Evolutionary conservation across 1,140 invertebrate genomes (phyloP).

Genomic region (Pseudomyrmex gracilis): DNA sequence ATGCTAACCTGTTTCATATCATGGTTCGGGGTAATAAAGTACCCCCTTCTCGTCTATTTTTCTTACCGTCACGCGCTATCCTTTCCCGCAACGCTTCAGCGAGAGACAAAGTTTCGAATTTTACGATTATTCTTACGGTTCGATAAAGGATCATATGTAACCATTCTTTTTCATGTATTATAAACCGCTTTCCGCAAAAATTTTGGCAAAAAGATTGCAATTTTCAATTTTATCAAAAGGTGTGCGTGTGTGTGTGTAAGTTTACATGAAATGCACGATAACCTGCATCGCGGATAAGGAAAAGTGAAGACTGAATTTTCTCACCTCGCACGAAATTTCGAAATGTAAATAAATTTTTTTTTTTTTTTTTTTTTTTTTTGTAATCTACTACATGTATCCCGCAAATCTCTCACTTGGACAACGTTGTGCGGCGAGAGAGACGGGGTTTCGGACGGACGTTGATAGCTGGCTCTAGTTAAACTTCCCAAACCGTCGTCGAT

Average conservation of each 20-base stretch:
- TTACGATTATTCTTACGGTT: not conserved
- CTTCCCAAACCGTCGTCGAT: slow-evolving; percentile 71
- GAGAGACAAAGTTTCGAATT: slow-evolving; percentile 33
- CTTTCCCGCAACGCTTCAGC: slow-evolving; percentile 41
- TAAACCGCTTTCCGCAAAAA: no score
- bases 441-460: slow-evolving; percentile 70
- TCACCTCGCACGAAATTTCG: not conserved
- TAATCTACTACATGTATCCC: slow-evolving; percentile 17
- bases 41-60: slow-evolving; percentile 21
- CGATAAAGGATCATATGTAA: no score
- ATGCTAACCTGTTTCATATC: slow-evolving; percentile 81
- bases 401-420: slow-evolving; percentile 32
- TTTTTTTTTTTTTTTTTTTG: not conserved
- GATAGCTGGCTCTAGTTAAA: slow-evolving; percentile 75
- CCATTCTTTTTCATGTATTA: no score
- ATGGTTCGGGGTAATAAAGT: slow-evolving; percentile 78
- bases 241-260: no score
- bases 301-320: not conserved
- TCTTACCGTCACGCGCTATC: not conserved
- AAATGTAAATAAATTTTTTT: not conserved
- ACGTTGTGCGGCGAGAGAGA: slow-evolving; percentile 23
- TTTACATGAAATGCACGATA: no score
- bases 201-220: no score
- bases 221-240: no score
- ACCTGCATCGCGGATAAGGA: no score